phyloP scores from a whole-genome alignment of 2,888 invertebrate species.

The Halocaridina rubra region DNA sequence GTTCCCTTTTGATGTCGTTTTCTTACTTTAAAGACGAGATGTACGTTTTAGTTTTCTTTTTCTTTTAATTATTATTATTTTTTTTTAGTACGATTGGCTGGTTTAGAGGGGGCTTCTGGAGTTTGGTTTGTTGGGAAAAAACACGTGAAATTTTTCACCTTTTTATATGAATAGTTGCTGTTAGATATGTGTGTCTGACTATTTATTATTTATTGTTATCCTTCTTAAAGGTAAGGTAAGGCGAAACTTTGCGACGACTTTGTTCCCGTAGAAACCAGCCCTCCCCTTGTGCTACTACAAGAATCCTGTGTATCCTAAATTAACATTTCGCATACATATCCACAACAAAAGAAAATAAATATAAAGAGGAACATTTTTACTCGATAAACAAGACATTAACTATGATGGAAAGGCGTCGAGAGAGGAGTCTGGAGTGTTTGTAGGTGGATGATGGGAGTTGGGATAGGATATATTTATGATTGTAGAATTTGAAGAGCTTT shows the following conservation, averaged over 20 bases:
- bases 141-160: not conserved
- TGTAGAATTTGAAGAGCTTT: too few species aligned
- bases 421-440: not conserved
- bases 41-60: too few species aligned
- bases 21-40: too few species aligned
- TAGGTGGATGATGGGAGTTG: not conserved
- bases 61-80: too few species aligned
- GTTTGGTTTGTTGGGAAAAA: not conserved
- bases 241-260: not conserved
- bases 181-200: conserved; percentile 42
- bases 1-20: too few species aligned
- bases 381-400: not conserved
- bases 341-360: not conserved
- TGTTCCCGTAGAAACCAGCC: not conserved
- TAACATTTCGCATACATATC: not conserved
- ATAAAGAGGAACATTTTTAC: conserved; percentile 3
- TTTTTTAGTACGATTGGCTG: too few species aligned
- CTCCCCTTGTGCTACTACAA: conserved; percentile 33
- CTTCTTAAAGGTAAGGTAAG: not conserved
- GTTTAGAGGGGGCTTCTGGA: not conserved
- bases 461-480: too few species aligned
- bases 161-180: not conserved
- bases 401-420: not conserved
- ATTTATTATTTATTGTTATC: not conserved
- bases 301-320: not conserved